Conservation (phyloP, 1,140 invertebrate species). For the Aphidius ervi region DNA sequence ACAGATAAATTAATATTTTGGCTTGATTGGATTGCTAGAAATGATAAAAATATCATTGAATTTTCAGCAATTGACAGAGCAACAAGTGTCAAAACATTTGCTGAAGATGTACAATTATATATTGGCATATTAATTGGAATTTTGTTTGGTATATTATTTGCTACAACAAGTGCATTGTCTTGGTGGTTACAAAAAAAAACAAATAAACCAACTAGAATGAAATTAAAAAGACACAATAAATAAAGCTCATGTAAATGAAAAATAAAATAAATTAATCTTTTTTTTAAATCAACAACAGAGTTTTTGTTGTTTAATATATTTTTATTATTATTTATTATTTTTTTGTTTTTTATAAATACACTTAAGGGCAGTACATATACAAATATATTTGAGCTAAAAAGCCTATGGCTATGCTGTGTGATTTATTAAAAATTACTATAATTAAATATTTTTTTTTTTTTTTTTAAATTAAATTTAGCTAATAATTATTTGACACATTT, state of each 20-base stretch:
- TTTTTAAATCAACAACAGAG: too few species aligned
- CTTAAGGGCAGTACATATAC: conserved; percentile 28
- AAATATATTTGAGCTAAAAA: conserved; percentile 27
- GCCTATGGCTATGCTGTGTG: conserved; percentile 21
- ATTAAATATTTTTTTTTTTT: conserved; percentile 21
- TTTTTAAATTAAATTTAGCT: conserved; percentile 1
- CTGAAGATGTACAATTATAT: conserved; percentile 39
- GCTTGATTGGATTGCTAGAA: conserved; percentile 40
- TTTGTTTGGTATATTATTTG: conserved; percentile 32
- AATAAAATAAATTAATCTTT: too few species aligned
- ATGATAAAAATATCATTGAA: conserved; percentile 31
- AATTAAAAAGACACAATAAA: conserved; percentile 20
- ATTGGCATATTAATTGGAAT: conserved; percentile 39
- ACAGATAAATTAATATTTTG: conserved; percentile 45
- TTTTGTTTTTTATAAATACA: conserved; percentile 30
- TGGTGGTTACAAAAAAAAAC: conserved; percentile 17
- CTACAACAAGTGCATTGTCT: conserved; percentile 10
- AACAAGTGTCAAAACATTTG: conserved; percentile 31
- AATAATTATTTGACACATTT: conserved; percentile 9
- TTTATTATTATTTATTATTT: conserved; percentile 5
- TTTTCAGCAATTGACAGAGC: conserved; percentile 29
- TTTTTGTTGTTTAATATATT: too few species aligned
- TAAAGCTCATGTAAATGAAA: too few species aligned
- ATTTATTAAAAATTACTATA: conserved; percentile 23
- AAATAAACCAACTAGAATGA: conserved; percentile 11